Conservation (phyloP, 1,140 invertebrate genomes). For the Conus betulinus region DNA sequence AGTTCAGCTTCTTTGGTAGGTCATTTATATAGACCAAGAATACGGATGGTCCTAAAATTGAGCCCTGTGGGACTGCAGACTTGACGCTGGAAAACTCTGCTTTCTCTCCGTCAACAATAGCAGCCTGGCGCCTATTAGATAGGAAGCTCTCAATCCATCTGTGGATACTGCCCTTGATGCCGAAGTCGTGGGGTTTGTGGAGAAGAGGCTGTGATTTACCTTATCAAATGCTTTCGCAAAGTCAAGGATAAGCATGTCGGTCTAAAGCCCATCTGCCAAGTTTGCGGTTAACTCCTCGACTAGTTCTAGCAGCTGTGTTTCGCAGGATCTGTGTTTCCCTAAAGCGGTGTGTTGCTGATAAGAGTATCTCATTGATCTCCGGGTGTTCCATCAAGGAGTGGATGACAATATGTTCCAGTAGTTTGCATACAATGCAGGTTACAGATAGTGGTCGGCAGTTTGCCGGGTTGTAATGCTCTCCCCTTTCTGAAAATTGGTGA, state of each 20-base stretch:
- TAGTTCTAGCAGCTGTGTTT: constrained; percentile 40
- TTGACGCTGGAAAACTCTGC: constrained; percentile 1
- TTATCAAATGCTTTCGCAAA: constrained; percentile 41
- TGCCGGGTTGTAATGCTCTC: constrained; percentile 33
- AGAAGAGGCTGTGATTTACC: constrained; percentile 39
- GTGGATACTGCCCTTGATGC: constrained; percentile 24
- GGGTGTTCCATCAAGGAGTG: constrained; percentile 35
- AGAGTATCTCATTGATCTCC: constrained; percentile 4
- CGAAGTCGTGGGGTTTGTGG: constrained; percentile 37
- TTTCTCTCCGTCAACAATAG: constrained; percentile 33
- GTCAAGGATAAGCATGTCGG: constrained; percentile 32
- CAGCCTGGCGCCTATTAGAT: constrained; percentile 23
- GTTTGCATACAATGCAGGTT: constrained; percentile 39
- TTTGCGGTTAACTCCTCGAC: background rate
- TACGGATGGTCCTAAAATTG: constrained; percentile 34
- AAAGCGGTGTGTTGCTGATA: constrained; percentile 40
- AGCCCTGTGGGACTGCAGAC: constrained; percentile 39
- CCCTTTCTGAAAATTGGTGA: constrained; percentile 31
- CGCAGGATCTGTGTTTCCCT: constrained; percentile 29
- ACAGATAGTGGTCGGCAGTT: constrained; percentile 46
- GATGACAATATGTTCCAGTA: constrained; percentile 35
- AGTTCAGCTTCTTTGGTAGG: background rate
- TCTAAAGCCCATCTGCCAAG: constrained; percentile 23
- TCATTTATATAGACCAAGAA: constrained; percentile 38
- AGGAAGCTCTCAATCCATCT: constrained; percentile 44